Evolutionary conservation across 2,888 invertebrate species (phyloP).

Genomic region (Coenonympha glycerion): DNA sequence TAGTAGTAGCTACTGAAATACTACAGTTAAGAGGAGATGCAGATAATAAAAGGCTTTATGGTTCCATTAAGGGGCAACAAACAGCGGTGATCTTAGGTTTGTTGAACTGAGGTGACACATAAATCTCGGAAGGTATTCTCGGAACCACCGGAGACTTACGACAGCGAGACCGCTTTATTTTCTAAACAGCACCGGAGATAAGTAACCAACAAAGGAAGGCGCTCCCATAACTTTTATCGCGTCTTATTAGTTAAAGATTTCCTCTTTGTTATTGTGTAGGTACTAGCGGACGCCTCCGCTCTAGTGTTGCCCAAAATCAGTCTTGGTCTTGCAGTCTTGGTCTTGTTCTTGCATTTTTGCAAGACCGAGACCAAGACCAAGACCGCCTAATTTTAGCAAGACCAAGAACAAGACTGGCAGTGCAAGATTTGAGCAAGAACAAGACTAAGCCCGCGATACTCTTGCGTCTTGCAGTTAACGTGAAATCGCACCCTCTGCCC

Average conservation of each 20-base stretch:
- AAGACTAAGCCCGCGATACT: too few relatives aligned
- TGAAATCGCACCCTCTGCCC: too few relatives aligned
- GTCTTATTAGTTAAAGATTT: conserved; percentile 23
- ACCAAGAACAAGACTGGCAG: too few relatives aligned
- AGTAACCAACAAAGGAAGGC: conserved; percentile 35
- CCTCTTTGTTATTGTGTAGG: conserved; percentile 17
- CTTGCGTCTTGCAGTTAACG: too few relatives aligned
- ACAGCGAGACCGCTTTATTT: conserved; percentile 49
- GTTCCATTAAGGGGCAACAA: conserved; percentile 22
- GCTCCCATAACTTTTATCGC: conserved; percentile 21
- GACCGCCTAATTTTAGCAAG: too few relatives aligned
- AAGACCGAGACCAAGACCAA: too few relatives aligned
- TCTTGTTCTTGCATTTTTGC: too few relatives aligned
- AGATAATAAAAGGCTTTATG: conserved; percentile 16
- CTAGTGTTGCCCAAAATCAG: too few relatives aligned
- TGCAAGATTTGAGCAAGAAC: too few relatives aligned
- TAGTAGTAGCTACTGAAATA: too few relatives aligned
- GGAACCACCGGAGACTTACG: conserved; percentile 37
- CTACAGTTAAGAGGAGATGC: conserved; percentile 4
- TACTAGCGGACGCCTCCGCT: too few relatives aligned
- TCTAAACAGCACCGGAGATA: conserved; percentile 50
- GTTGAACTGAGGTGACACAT: conserved; percentile 55
- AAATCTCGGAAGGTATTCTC: conserved; percentile 55
- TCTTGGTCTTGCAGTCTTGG: too few relatives aligned
- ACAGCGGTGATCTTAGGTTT: conserved; percentile 32